These are phyloP conservation scores for Orgyia antiqua DNA, from an alignment of 2,888 invertebrate species.

Conservation along the genomic window DNA sequence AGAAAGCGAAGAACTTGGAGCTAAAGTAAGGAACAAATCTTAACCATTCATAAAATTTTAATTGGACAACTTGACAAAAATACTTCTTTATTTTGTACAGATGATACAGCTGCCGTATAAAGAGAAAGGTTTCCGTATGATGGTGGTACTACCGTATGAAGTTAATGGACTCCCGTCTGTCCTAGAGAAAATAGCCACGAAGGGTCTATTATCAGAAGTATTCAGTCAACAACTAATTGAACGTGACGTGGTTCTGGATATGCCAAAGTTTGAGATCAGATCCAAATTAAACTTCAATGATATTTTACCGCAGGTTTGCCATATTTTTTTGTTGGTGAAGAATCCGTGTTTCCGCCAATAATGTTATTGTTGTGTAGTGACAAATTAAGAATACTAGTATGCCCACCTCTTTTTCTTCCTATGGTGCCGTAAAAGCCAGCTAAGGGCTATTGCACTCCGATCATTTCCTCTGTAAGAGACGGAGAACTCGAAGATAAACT, in stretches of 20 bases:
- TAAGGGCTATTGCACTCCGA: too few relatives aligned
- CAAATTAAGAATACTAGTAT: too few relatives aligned
- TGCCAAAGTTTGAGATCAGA: constrained; percentile 18
- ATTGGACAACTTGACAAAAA: not conserved
- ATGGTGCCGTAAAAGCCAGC: too few relatives aligned
- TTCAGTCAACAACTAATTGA: constrained; percentile 29
- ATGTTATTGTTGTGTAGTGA: too few relatives aligned
- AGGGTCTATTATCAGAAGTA: constrained; percentile 36
- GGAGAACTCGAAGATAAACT: too few relatives aligned
- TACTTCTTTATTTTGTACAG: constrained; percentile 16
- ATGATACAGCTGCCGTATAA: constrained; percentile 47
- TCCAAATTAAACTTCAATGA: constrained; percentile 14
- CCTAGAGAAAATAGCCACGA: constrained; percentile 35
- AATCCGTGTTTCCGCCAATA: too few relatives aligned
- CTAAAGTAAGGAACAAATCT: constrained; percentile 16
- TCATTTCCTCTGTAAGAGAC: too few relatives aligned
- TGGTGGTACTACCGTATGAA: constrained; percentile 40
- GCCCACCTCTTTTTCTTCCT: too few relatives aligned
- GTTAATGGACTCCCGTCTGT: constrained; percentile 37
- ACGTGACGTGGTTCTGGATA: constrained; percentile 29
- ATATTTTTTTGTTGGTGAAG: too few relatives aligned
- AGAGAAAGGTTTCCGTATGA: constrained; percentile 47
- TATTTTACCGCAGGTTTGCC: constrained; percentile 39
- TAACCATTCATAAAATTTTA: too few relatives aligned
- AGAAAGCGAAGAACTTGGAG: constrained; percentile 30